Conservation (phyloP, 2,888 invertebrate species). For the Aricia artaxerxes region DNA sequence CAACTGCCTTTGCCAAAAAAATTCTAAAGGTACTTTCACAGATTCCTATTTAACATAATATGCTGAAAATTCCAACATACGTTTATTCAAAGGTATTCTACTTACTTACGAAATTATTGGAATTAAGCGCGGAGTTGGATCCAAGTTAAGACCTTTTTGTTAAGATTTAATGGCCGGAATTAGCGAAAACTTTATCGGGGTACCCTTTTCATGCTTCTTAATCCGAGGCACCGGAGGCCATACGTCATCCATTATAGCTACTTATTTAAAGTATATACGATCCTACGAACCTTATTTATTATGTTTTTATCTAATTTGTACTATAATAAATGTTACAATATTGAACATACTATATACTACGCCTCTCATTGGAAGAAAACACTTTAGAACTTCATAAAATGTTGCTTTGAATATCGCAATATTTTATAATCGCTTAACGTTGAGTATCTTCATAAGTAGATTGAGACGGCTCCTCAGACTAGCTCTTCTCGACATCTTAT, state of each 20-base stretch:
- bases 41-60: neutral
- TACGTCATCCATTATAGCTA: neutral
- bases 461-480: neutral
- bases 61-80: neutral
- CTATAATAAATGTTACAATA: neutral
- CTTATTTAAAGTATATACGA: neutral
- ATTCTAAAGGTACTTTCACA: neutral
- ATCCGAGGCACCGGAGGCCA: constrained; percentile 9
- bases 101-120: neutral
- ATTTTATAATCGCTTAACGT: neutral
- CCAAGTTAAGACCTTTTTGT: constrained; percentile 18
- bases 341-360: neutral
- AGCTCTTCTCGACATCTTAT: neutral
- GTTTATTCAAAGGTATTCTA: neutral
- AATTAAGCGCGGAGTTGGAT: constrained; percentile 5
- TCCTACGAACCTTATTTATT: neutral
- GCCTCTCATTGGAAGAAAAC: neutral
- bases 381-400: neutral
- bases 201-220: constrained; percentile 19
- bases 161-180: constrained; percentile 10
- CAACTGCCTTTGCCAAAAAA: too few species aligned
- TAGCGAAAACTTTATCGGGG: constrained; percentile 22
- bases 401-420: neutral
- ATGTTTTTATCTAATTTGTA: neutral
- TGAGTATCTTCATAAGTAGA: neutral